Evolutionary conservation across 2,888 invertebrate species (phyloP).

Genomic region (Scaptomyza caliginosa): DNA sequence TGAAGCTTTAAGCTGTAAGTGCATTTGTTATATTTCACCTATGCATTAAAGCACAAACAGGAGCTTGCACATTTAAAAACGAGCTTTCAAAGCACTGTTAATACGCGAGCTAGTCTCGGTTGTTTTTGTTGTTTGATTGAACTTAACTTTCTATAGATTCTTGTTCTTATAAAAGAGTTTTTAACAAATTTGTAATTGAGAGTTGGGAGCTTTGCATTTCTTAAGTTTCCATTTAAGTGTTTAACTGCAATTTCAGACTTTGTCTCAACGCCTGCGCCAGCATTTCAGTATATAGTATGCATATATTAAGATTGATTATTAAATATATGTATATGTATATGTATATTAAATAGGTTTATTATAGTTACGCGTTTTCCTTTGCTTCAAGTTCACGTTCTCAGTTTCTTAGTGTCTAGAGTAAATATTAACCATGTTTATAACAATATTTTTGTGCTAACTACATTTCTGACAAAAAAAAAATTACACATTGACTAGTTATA

Average conservation of each 20-base stretch:
- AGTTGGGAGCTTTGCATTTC: conserved; percentile 12
- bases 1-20: background rate
- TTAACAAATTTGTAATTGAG: background rate
- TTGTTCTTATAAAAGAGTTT: background rate
- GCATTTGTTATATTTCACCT: background rate
- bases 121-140: background rate
- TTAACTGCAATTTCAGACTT: conserved; percentile 54
- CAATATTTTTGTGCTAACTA: conserved; percentile 53
- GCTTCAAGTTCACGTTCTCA: conserved; percentile 3
- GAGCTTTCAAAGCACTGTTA: background rate
- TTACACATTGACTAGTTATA: conserved; percentile 21
- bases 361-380: background rate
- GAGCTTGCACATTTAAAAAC: background rate
- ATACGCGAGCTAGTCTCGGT: background rate
- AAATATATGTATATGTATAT: conserved; percentile 11
- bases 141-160: background rate
- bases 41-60: background rate
- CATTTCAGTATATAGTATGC: conserved; percentile 19
- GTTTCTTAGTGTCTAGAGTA: conserved; percentile 28
- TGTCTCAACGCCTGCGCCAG: conserved; percentile 43
- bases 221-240: conserved; percentile 14
- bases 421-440: conserved; percentile 36
- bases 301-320: conserved; percentile 22
- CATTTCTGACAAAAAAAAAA: conserved; percentile 26
- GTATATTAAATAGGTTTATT: background rate